Evolutionary conservation across 2,797 vertebrate genomes (phyloP), one percentile per base, ranked within the genome.

Genomic region (Alcedo atthis): DNA sequence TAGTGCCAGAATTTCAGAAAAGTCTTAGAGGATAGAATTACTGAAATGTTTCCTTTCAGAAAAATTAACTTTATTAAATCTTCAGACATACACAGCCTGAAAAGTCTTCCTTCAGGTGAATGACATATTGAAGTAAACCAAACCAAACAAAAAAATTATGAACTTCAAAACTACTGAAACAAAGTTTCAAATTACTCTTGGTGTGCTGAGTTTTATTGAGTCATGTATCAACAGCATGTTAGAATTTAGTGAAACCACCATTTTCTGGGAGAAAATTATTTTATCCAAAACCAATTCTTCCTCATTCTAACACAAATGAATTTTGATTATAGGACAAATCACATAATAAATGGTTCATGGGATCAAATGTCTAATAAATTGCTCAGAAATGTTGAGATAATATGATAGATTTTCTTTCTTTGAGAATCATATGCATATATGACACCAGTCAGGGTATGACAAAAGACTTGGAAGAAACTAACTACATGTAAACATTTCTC

Each of bases 401-500:
- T 58, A 30, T 76, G 58, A 93, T 69, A 95, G 77, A 89, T 85
- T 93, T 89, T 76, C 68, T 94, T 93, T 93, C 87, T 95, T 92
- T n/a, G 25, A 81, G 73, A 83, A 81, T 70, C 35, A 33, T 22
- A 61, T 9, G n/a, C 67, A 28, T 91, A 87, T 73, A 87, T 12
- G 26, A 79, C 59, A 91, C 37, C 89, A 96, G 93, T 48, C 93
- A 92, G 57, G 43, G 61, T 48, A 87, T 95, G 94, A 97, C 93
- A 95, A 97, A 95, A 94, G 95, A 89, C 93, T 95, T 92, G 80
- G 89, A 97, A 96, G 85, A 92, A 94, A 92, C 88, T 88, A 97
- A 93, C 89, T 94, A 89, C 93, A 87, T 95, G 91, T 90, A 97
- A 97, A 97, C 96, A 97, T 98, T 97, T 96, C 96, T 95, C 96